phyloP scores from a whole-genome alignment of 2,113 vertebrate species.

The Tupaia tana region DNA sequence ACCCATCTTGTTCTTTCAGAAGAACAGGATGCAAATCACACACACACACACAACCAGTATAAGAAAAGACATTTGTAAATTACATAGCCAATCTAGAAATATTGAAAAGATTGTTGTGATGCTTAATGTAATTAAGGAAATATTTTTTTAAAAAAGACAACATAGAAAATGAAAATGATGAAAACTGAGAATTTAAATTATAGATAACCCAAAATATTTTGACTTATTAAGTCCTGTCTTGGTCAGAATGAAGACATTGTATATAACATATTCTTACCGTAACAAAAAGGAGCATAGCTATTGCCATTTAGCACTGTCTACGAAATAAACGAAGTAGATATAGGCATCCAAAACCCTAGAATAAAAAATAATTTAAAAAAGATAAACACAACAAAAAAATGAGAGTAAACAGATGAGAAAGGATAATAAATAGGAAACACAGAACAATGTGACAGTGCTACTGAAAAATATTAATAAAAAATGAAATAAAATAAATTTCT shows the following conservation, averaged over 20 bases:
- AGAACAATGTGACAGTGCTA: background rate
- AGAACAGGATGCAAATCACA: background rate
- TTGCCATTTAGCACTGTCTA: background rate
- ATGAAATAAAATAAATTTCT: background rate
- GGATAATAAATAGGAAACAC: background rate
- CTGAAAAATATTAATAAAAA: background rate
- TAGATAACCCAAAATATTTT: background rate
- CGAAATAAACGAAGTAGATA: background rate
- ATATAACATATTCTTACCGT: background rate
- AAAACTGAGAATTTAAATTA: background rate
- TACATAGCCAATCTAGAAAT: background rate
- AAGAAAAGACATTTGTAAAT: background rate
- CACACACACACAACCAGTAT: background rate
- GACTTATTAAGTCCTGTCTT: background rate
- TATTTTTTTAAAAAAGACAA: background rate
- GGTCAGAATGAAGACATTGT: background rate
- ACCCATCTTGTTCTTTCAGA: background rate
- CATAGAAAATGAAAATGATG: background rate
- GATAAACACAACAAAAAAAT: background rate
- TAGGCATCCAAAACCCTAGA: background rate
- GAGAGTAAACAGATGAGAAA: too few species aligned
- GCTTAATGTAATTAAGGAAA: background rate
- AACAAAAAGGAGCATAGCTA: background rate
- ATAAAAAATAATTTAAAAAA: background rate
- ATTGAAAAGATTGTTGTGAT: background rate